phyloP scores from a whole-genome alignment of 2,797 vertebrate genomes.

The Kryptopterus vitreolus region DNA sequence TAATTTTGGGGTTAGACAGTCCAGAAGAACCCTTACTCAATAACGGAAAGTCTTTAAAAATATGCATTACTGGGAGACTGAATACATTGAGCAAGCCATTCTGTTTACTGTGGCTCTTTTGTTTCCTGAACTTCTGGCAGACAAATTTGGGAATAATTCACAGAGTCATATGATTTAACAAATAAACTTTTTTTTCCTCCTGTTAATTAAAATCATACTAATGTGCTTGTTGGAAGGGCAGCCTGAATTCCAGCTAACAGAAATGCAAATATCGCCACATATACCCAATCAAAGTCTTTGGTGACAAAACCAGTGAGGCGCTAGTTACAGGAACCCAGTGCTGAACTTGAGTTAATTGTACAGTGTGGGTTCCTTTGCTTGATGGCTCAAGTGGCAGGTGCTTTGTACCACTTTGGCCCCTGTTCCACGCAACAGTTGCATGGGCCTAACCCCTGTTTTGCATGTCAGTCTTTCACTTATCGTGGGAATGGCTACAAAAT shows the following conservation, averaged over 20 bases:
- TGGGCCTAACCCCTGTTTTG: slow-evolving; percentile 26
- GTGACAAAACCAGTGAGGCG: slow-evolving; percentile 60
- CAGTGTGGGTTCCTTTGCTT: slow-evolving; percentile 45
- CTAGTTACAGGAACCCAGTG: slow-evolving; percentile 41
- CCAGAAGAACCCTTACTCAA: slow-evolving; percentile 23
- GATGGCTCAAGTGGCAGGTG: slow-evolving; percentile 56
- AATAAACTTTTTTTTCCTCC: slow-evolving; percentile 27
- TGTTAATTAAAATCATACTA: slow-evolving; percentile 11
- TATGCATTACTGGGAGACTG: slow-evolving; percentile 35
- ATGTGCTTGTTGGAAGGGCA: slow-evolving; percentile 41
- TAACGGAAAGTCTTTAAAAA: slow-evolving; percentile 34
- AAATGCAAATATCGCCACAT: slow-evolving; percentile 72
- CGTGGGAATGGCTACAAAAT: slow-evolving; percentile 53
- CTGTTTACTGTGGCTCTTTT: slow-evolving; percentile 6
- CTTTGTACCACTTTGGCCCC: slow-evolving; percentile 59
- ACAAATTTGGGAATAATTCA: slow-evolving; percentile 23
- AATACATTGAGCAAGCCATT: slow-evolving; percentile 12
- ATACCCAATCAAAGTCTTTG: slow-evolving; percentile 77
- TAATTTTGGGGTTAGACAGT: neutral
- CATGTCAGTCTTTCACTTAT: slow-evolving; percentile 37
- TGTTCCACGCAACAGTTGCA: slow-evolving; percentile 26
- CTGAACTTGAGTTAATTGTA: slow-evolving; percentile 35
- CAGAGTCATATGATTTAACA: slow-evolving; percentile 27
- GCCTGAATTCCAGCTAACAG: slow-evolving; percentile 18
- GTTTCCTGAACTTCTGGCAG: slow-evolving; percentile 15